Conservation (phyloP, 2,888 invertebrate genomes). For the Hirtodrosophila confusa region DNA sequence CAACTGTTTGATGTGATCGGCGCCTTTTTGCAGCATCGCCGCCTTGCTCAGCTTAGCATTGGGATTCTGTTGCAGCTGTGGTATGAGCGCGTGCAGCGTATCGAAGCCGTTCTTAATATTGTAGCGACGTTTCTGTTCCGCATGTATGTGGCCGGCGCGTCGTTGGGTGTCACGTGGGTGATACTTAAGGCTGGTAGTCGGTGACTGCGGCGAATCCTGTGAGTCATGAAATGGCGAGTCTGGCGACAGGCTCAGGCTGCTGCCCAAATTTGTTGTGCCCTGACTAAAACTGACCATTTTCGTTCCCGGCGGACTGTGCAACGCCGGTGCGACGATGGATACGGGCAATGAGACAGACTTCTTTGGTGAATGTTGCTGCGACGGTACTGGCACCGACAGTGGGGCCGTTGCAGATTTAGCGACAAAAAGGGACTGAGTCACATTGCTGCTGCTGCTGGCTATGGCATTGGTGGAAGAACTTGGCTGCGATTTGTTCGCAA, state of each 20-base stretch:
- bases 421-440: constrained; percentile 39
- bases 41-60: constrained; percentile 97
- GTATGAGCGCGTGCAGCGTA: constrained; percentile 95
- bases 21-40: constrained; percentile 98
- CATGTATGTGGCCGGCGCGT: constrained; percentile 95
- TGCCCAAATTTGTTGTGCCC: constrained; percentile 49
- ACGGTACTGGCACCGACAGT: constrained; percentile 49
- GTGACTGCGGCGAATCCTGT: constrained; percentile 87
- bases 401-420: constrained; percentile 51
- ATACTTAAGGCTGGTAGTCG: constrained; percentile 84
- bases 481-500: constrained; percentile 65
- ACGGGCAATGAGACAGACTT: constrained; percentile 82
- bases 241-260: constrained; percentile 79
- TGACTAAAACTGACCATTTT: constrained; percentile 78
- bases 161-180: constrained; percentile 87
- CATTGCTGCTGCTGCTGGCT: constrained; percentile 47
- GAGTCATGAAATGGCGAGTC: constrained; percentile 82
- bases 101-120: constrained; percentile 99
- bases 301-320: constrained; percentile 79
- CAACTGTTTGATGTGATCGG: constrained; percentile 96
- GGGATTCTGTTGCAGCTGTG: constrained; percentile 94
- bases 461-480: constrained; percentile 80
- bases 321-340: constrained; percentile 65
- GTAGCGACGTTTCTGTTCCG: constrained; percentile 97
- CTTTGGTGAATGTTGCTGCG: constrained; percentile 81